phyloP scores from a whole-genome alignment of 2,113 vertebrate species.

The Corynorhinus townsendii region DNA sequence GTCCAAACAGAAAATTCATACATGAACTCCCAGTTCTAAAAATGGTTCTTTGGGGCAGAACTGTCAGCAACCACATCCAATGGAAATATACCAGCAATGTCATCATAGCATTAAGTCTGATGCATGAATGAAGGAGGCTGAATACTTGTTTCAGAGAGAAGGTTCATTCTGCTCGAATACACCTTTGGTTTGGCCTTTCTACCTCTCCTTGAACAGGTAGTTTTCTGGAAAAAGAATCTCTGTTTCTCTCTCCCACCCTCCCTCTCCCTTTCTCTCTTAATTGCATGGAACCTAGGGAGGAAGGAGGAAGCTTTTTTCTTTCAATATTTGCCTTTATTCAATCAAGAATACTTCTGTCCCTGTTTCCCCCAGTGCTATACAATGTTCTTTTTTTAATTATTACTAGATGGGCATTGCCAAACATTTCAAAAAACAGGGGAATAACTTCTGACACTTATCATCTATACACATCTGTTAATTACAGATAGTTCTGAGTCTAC shows the following conservation, averaged over 20 bases:
- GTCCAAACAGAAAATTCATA: conserved; percentile 70
- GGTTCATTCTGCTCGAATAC: neutral
- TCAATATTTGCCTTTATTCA: neutral
- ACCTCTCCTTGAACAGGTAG: conserved; percentile 23
- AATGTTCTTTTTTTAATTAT: neutral
- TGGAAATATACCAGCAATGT: conserved; percentile 53
- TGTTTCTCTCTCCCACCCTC: neutral
- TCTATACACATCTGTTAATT: neutral
- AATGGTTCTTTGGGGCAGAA: conserved; percentile 54
- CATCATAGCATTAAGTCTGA: neutral
- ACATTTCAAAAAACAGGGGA: neutral
- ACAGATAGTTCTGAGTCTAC: neutral
- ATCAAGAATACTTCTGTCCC: neutral
- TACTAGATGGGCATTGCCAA: neutral
- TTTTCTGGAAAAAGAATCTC: conserved; percentile 18
- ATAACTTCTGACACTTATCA: neutral
- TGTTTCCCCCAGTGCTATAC: neutral
- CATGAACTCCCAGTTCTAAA: conserved; percentile 67
- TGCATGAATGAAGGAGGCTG: neutral
- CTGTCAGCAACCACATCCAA: conserved; percentile 13
- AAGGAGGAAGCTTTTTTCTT: neutral
- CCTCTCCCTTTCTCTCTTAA: neutral
- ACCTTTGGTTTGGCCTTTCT: neutral
- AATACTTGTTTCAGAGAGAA: neutral
- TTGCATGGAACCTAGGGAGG: neutral